Conservation (phyloP, 2,888 invertebrate genomes). For the Pseudococcus viburni region DNA sequence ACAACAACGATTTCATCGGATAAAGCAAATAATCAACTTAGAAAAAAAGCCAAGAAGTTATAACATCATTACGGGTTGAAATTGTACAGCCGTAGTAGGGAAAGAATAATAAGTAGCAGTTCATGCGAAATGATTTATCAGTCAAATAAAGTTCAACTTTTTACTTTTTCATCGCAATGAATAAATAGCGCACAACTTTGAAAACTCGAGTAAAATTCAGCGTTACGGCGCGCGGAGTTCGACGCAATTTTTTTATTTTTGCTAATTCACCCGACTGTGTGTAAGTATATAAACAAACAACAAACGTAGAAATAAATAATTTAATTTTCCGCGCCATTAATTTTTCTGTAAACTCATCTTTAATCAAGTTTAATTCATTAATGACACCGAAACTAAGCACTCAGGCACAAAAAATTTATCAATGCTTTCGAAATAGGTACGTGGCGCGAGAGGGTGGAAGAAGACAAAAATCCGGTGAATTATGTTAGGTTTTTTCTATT, state of each 20-base stretch:
- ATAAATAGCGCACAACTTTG: not conserved
- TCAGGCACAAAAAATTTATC: conserved; percentile 18
- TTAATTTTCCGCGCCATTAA: conserved; percentile 43
- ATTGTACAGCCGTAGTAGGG: not conserved
- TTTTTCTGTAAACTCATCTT: not conserved
- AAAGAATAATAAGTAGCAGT: conserved; percentile 9
- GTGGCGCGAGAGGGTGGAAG: not conserved
- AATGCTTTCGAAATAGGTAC: not conserved
- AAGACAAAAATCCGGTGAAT: not conserved
- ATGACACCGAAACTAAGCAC: not conserved
- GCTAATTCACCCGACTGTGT: not conserved
- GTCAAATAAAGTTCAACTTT: conserved; percentile 25
- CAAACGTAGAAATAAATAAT: conserved; percentile 15
- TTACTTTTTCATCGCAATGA: not conserved
- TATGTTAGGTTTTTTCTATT: not conserved
- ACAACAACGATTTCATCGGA: not conserved
- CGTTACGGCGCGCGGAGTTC: not conserved
- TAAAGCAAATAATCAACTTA: not conserved
- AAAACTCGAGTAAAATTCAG: conserved; percentile 23
- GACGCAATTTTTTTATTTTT: conserved; percentile 2
- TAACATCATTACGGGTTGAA: conserved; percentile 8
- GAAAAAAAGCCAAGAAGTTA: not conserved
- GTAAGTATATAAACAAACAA: conserved; percentile 15
- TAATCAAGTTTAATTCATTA: conserved; percentile 55
- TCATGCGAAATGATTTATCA: conserved; percentile 25